phyloP scores from a whole-genome alignment of 2,113 vertebrate genomes.

The Phalacrocorax carbo region DNA sequence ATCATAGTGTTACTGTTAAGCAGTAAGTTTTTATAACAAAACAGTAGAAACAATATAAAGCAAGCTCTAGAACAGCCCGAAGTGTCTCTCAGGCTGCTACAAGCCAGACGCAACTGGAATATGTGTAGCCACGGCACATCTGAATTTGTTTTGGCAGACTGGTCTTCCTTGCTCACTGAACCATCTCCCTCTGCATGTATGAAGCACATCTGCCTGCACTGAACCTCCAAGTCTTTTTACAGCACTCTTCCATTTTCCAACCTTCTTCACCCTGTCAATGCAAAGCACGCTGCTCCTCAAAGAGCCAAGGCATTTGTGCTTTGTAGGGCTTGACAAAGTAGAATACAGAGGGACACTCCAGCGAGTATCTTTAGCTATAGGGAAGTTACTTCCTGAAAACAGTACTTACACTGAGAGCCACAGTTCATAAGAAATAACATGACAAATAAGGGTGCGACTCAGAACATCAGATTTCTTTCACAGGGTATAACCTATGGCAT shows the following conservation, averaged over 20 bases:
- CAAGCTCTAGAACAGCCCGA: not conserved
- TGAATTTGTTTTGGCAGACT: not conserved
- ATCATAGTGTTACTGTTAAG: not conserved
- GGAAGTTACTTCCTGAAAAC: not conserved
- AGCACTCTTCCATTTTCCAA: not conserved
- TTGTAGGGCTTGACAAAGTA: not conserved
- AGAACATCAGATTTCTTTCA: not conserved
- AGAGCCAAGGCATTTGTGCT: not conserved
- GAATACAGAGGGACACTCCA: rapidly evolving
- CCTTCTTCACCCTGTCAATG: not conserved
- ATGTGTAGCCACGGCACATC: not conserved
- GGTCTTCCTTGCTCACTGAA: not conserved
- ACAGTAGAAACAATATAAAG: not conserved
- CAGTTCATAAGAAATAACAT: not conserved
- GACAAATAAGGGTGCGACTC: not conserved
- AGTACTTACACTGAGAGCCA: not conserved
- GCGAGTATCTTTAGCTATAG: not conserved
- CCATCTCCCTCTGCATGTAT: rapidly evolving
- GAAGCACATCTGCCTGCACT: not conserved
- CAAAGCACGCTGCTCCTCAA: not conserved
- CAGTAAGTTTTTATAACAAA: not conserved
- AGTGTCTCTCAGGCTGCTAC: not conserved
- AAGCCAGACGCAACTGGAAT: not conserved
- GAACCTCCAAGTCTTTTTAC: not conserved
- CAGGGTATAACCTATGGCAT: not conserved